Evolutionary conservation across 2,113 vertebrate species (phyloP), one percentile per base, ranked within the genome.

Genomic region (Danionella cerebrum): DNA sequence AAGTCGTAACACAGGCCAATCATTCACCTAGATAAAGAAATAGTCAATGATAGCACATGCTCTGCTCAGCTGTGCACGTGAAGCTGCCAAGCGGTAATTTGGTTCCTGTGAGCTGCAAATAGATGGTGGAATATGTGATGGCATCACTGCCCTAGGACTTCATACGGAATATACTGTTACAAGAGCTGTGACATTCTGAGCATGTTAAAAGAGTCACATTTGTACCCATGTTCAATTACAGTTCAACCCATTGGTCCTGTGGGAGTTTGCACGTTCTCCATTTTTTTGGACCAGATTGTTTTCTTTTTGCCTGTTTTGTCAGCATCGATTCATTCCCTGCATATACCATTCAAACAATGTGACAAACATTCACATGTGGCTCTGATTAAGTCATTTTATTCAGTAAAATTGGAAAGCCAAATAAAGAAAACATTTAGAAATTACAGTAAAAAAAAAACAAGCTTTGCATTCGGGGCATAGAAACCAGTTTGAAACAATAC

Each of bases 101-200:
- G 33, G 45, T 29, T 64, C 18, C 10, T 52, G 44, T 68, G 50
- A 18, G 33, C 58, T 53, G 44, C 24, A 65, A 72, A 69, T 65
- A 69, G 66, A 64, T 14, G 9, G 14, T 38, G 58, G 51, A 58
- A 48, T 67, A 50, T n/a, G 24, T 54, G 44, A 72, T 6, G 53
- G 59, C 12, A 65, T 64, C 42, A 19, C 25, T 51, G 36, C 24
- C 38, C 22, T 19, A 68, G 70, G 64, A 33, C 27, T 42, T 54
- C 24, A 21, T 68, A 59, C 29, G 10, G 58, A 76, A 81, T 73
- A 72, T 41, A 50, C 58, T 79, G 79, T 79, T 83, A 84, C 76
- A 63, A 21, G 79, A 84, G 79, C 27, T 13, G 58, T 78, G 75
- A 80, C 80, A 83, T 86, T 83, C 80, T 75, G 62, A 65, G 35